Base-by-base conservation (phyloP, 1,140 invertebrate species). In the Thalassaphorura encarpata region DNA sequence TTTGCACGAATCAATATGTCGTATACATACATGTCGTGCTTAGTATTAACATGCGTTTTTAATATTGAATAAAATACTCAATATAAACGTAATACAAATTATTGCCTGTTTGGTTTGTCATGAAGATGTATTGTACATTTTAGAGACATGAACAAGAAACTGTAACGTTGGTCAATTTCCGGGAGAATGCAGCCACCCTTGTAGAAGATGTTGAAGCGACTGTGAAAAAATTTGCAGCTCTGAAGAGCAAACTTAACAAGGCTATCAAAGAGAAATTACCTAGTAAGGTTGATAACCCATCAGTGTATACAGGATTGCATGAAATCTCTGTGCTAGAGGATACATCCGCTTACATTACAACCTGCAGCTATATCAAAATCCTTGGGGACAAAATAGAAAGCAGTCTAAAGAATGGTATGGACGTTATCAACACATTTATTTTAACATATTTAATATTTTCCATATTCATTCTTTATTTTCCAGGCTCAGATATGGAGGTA, bases 181-280 rank as follows among this genome's bases (percentile, higher is more conserved):
- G n/a, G n/a, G n/a, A n/a, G n/a, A n/a, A n/a, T n/a, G n/a, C n/a
- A n/a, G n/a, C n/a, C n/a, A n/a, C n/a, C n/a, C n/a, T n/a, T n/a
- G n/a, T n/a, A n/a, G n/a, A n/a, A n/a, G n/a, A n/a, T n/a, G n/a
- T 54, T 23, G 19, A 46, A 36, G 23, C 24, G 33, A 31, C 23
- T 3, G 5, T 29, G 2, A 54, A 19, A 13, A 51, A 29, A 33
- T 40, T 28, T 27, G 16, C 54, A 18, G 36, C n/a, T 16, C 24
- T 61, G 21, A 53, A 53, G 41, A 31, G 11, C 3, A 41, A 57
- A 28, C 21, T 61, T 4, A 55, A 19, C 6, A 58, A 58, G 24
- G 33, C 53, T 26, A 21, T 36, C 11, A 52, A 47, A 26, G 56
- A 59, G 33, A 61, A 61, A 33, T 27, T 64, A 41, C 62, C 62